phyloP scores from a whole-genome alignment of 2,797 vertebrate genomes.

The Orientallactaga sibirica region DNA sequence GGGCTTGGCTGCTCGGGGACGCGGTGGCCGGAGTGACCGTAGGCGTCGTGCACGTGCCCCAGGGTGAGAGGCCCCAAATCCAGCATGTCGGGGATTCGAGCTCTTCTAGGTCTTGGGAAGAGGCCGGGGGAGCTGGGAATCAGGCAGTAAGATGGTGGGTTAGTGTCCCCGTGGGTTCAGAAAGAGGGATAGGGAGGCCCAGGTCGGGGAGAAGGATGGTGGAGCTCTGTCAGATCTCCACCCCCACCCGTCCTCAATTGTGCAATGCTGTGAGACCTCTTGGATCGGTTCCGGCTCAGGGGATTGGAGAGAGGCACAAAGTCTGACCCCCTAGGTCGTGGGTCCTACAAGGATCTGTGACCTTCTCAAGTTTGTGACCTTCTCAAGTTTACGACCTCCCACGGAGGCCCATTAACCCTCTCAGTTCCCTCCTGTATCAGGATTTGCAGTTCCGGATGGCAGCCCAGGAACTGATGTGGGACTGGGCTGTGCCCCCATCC shows the following conservation, averaged over 20 bases:
- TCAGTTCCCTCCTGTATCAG: neutral
- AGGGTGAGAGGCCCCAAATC: constrained; percentile 89
- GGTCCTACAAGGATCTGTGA: constrained; percentile 40
- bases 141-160: neutral
- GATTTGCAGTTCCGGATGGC: neutral
- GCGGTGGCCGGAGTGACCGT: constrained; percentile 94
- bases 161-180: neutral
- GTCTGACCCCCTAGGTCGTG: neutral
- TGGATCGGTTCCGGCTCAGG: constrained; percentile 31
- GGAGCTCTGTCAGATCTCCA: neutral
- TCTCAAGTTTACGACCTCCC: neutral
- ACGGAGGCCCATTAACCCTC: constrained; percentile 46
- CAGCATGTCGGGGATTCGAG: neutral
- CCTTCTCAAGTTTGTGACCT: neutral
- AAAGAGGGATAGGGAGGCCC: neutral
- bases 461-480: neutral
- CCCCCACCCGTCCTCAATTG: neutral
- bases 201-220: neutral
- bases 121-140: neutral
- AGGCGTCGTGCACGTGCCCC: constrained; percentile 95
- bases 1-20: constrained; percentile 94
- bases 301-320: constrained; percentile 54
- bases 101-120: neutral
- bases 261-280: constrained; percentile 31
- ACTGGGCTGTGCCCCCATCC: accelerated